Evolutionary conservation across 1,140 invertebrate species (phyloP), one percentile per base, ranked within the genome.

Genomic region (Eueides isabella): DNA sequence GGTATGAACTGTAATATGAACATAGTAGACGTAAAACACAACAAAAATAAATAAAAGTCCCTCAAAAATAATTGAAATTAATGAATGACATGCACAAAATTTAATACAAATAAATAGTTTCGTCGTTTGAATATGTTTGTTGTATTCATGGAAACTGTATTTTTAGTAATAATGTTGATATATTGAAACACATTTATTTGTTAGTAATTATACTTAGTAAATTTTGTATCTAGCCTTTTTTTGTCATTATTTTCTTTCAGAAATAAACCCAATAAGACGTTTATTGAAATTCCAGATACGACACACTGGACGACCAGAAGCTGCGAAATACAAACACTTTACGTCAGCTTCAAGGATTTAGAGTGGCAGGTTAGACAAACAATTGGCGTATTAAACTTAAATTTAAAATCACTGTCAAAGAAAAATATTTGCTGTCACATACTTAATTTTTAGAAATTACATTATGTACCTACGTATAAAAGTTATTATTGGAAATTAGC

Each of bases 281-380:
- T 70, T 70, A 55, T 75, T 75, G 63, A 71, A 75, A 75, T 75
- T 85, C 3, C 80, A 93, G 90, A 92, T 77, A 87, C 85, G 44
- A 85, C 86, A 12, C 89, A 92, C 48, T 92, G 90, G 91, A 92
- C 89, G 7, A 90, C 95, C 23, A 94, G 96, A 81, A 97, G 95
- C 78, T 98, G 98, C 91, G 97, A 97, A 91, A 97, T 98, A 80
- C 97, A 97, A 88, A 98, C 96, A 38, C 92, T 98, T 2, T 98
- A 98, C 87, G 97, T 98, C 12, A 98, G 96, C 91, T 98, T 98
- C 86, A 96, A 96, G 80, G 97, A 98, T 91, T 93, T 98, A 61
- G 96, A 97, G 77, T 98, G 97, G 98, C 96, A 98, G 94, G 96
- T 97, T 44, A 71, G 84, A 14, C 5, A 28, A n/a, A 55, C 48